phyloP scores from a whole-genome alignment of 2,888 invertebrate species.

The Imbricaverruca yamaguchii region DNA sequence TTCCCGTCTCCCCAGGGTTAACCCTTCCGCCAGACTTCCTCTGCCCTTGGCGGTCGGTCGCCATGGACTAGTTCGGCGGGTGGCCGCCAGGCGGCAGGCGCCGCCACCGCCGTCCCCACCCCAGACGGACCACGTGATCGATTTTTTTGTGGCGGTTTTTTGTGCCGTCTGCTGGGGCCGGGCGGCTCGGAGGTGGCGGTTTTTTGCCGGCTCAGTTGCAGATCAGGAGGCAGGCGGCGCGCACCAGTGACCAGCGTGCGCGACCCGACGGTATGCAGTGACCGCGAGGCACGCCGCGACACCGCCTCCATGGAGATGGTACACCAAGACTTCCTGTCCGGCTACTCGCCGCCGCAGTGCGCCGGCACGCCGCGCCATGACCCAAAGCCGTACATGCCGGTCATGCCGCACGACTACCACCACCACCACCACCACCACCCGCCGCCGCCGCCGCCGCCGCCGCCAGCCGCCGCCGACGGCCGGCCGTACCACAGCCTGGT shows the following conservation, averaged over 20 bases:
- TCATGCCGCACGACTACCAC: neutral
- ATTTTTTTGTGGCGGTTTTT: conserved; percentile 9
- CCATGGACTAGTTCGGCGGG: conserved; percentile 32
- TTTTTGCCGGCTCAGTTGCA: conserved; percentile 17
- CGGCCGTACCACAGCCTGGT: neutral
- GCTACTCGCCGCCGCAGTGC: conserved; percentile 3
- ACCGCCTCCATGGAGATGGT: conserved; percentile 10
- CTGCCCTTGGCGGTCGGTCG: conserved; percentile 34
- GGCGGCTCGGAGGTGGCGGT: neutral
- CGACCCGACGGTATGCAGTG: neutral
- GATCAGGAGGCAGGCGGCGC: neutral
- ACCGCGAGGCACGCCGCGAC: neutral
- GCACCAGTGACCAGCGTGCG: neutral
- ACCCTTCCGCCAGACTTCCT: conserved; percentile 31
- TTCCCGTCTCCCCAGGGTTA: conserved; percentile 28
- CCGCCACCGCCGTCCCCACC: conserved; percentile 11
- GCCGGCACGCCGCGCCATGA: neutral
- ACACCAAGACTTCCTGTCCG: neutral
- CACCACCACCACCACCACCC: neutral
- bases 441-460: neutral
- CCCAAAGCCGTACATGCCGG: neutral
- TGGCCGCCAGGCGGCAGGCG: neutral
- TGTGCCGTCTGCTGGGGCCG: conserved; percentile 17
- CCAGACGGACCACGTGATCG: conserved; percentile 19
- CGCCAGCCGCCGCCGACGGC: neutral